These are phyloP conservation scores for Nyctibius grandis DNA, from an alignment of 2,797 vertebrate genomes.

Conservation along the genomic window DNA sequence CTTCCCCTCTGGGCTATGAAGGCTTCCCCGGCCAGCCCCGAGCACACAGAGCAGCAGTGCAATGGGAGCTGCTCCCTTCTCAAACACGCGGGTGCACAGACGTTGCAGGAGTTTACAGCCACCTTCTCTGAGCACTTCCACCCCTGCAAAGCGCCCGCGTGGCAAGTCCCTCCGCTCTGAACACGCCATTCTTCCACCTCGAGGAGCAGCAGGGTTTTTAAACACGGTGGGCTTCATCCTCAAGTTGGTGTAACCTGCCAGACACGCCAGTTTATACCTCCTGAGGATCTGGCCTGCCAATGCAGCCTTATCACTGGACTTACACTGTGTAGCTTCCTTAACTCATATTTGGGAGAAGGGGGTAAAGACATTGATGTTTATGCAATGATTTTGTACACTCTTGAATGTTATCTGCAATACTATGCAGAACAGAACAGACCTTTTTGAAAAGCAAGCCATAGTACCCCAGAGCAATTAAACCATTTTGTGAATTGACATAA, in stretches of 20 bases:
- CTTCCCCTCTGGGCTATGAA: background rate
- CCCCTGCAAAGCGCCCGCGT: accelerated
- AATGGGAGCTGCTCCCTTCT: background rate
- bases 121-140: background rate
- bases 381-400: slow-evolving; percentile 49
- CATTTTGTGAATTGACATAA: slow-evolving; percentile 44
- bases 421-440: slow-evolving; percentile 52
- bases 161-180: background rate
- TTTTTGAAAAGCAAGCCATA: slow-evolving; percentile 53
- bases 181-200: background rate
- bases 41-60: background rate
- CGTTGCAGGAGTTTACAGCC: background rate
- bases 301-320: slow-evolving; percentile 51
- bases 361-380: background rate
- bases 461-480: background rate
- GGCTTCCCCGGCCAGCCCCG: background rate
- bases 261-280: background rate
- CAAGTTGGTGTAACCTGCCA: background rate
- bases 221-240: background rate
- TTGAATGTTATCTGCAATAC: slow-evolving; percentile 38
- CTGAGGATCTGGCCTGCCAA: background rate
- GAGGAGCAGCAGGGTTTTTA: slow-evolving; percentile 1
- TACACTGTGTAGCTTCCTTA: slow-evolving; percentile 45
- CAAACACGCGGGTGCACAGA: accelerated
- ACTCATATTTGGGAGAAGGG: background rate